phyloP scores from a whole-genome alignment of 2,113 vertebrate species.

The Cyanoderma ruficeps region DNA sequence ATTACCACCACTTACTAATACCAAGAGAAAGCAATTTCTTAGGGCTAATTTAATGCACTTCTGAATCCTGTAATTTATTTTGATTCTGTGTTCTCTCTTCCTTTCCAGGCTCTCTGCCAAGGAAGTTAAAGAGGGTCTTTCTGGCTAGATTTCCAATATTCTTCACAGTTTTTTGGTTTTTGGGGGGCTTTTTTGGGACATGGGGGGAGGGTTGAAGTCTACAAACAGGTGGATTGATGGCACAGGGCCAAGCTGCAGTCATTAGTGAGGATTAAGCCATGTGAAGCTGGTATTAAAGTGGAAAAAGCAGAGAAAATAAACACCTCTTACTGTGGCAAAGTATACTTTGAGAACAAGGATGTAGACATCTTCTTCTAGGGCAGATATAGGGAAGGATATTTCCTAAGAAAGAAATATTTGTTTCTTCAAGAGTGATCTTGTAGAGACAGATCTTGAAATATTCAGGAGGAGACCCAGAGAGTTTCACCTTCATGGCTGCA shows the following conservation, averaged over 20 bases:
- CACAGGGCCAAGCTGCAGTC: neutral
- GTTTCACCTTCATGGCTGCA: neutral
- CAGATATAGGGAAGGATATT: neutral
- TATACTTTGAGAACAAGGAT: neutral
- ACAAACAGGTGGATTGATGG: conserved; percentile 7
- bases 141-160: conserved; percentile 35
- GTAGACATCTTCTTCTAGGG: neutral
- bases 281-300: neutral
- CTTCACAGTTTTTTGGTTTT: neutral
- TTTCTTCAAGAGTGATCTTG: neutral
- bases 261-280: neutral
- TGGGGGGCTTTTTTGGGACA: neutral
- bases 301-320: conserved; percentile 16
- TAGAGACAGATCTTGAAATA: neutral
- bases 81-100: conserved; percentile 45
- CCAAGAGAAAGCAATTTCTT: conserved; percentile 58
- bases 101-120: conserved; percentile 49
- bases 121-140: conserved; percentile 20
- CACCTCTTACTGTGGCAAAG: neutral
- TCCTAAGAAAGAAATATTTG: neutral
- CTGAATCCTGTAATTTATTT: conserved; percentile 63
- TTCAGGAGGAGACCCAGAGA: neutral
- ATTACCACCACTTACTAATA: conserved; percentile 37
- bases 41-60: conserved; percentile 44
- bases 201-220: neutral